These are phyloP conservation scores for Thereva unica DNA, from an alignment of 2,888 invertebrate genomes.

Conservation along the genomic window DNA sequence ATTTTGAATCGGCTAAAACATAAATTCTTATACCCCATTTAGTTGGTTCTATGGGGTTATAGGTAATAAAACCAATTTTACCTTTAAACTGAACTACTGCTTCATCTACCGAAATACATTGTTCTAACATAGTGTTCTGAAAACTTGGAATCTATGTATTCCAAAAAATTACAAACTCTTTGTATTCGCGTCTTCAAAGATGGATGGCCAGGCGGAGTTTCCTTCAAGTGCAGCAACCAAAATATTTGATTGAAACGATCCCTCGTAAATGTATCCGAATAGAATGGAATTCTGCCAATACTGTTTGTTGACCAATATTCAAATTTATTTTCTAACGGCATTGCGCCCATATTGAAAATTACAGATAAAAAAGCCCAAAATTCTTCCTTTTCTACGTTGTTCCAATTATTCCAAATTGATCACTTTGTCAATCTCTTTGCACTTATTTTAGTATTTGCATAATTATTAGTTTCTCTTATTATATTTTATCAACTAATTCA, in stretches of 20 bases:
- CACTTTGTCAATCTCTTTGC: neutral
- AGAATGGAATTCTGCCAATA: conserved; percentile 6
- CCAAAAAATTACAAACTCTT: conserved; percentile 8
- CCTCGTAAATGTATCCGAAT: neutral
- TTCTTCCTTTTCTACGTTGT: too few relatives aligned
- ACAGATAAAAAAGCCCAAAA: neutral
- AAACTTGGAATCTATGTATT: conserved; percentile 6
- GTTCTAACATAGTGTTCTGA: neutral
- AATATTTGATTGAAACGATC: neutral
- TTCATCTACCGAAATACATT: conserved; percentile 3
- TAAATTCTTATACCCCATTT: too few relatives aligned
- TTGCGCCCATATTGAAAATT: conserved; percentile 8
- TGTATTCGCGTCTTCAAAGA: conserved; percentile 5
- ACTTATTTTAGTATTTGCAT: neutral
- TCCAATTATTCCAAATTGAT: conserved; percentile 6
- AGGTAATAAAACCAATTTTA: too few relatives aligned
- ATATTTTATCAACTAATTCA: conserved; percentile 1
- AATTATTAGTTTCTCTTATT: conserved; percentile 8
- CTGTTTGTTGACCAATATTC: conserved; percentile 1
- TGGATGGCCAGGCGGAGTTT: neutral
- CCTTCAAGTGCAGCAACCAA: neutral
- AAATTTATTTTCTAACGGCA: neutral
- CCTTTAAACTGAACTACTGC: too few relatives aligned
- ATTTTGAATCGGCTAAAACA: too few relatives aligned
- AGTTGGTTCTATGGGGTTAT: too few relatives aligned